Evolutionary conservation across 2,888 invertebrate species (phyloP).

Genomic region (Drosophila gaucha): DNA sequence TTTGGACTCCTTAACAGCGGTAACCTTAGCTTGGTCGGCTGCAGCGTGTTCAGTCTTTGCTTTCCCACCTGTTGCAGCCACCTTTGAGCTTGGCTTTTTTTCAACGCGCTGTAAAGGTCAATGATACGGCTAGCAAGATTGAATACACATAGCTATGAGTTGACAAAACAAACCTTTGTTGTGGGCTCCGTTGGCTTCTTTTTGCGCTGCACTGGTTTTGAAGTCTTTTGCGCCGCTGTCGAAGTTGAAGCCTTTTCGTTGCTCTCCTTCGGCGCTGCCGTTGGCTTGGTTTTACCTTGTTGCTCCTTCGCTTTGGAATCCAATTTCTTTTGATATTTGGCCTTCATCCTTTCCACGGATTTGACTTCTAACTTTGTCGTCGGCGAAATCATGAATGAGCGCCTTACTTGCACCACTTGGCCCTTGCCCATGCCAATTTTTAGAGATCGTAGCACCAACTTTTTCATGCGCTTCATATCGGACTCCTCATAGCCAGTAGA

Average conservation of each 20-base stretch:
- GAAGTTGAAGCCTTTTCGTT: neutral
- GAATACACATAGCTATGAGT: neutral
- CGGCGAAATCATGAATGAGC: constrained; percentile 25
- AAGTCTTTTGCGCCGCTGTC: neutral
- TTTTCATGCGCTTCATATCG: neutral
- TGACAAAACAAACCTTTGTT: constrained; percentile 7
- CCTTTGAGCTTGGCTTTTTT: constrained; percentile 4
- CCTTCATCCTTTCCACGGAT: constrained; percentile 20
- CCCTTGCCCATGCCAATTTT: constrained; percentile 15
- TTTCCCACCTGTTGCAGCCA: neutral
- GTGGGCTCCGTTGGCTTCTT: constrained; percentile 8
- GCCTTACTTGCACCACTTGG: constrained; percentile 16
- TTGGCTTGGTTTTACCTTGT: neutral
- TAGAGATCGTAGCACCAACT: neutral
- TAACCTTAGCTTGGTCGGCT: neutral
- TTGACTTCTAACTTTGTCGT: neutral
- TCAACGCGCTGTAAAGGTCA: neutral
- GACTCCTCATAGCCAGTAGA: constrained; percentile 9
- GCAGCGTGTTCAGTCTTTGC: neutral
- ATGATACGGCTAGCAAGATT: neutral
- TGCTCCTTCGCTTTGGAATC: constrained; percentile 3
- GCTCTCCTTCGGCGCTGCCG: neutral
- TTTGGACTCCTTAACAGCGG: neutral
- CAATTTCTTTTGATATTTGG: constrained; percentile 3
- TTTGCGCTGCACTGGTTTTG: neutral